phyloP scores from a whole-genome alignment of 2,888 invertebrate species.

The Chorisops tibialis region DNA sequence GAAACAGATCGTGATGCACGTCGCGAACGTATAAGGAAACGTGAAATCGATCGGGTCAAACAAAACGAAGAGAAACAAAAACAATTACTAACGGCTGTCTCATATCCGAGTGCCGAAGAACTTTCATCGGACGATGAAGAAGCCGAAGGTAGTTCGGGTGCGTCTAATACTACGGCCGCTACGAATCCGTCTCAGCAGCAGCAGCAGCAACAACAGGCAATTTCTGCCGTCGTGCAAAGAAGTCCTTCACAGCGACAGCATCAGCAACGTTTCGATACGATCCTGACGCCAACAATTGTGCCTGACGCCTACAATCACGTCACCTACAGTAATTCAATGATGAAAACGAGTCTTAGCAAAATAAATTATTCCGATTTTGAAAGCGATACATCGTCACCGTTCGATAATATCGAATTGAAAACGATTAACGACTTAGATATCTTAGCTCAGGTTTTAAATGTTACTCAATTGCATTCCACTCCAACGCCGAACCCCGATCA shows the following conservation, averaged over 20 bases:
- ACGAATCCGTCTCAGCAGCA: no score
- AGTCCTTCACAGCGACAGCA: conserved; percentile 41
- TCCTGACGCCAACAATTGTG: conserved; percentile 50
- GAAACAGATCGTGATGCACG: conserved; percentile 61
- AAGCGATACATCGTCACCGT: conserved; percentile 86
- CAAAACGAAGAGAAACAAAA: conserved; percentile 57
- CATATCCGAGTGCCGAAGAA: conserved; percentile 62
- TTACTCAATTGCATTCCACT: conserved; percentile 40
- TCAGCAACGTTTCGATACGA: conserved; percentile 46
- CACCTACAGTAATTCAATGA: neutral
- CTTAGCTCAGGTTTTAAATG: conserved; percentile 72
- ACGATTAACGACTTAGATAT: conserved; percentile 90
- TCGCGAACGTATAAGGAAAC: conserved; percentile 58
- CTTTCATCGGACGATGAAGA: conserved; percentile 50
- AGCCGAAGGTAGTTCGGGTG: conserved; percentile 4
- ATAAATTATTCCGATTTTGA: conserved; percentile 77
- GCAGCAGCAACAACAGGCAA: neutral
- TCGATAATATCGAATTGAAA: conserved; percentile 89
- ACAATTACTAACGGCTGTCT: conserved; percentile 59
- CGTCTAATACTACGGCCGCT: neutral
- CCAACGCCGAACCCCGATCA: neutral
- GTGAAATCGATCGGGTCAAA: conserved; percentile 58
- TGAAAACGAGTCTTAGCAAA: conserved; percentile 36
- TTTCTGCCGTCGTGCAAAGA: conserved; percentile 3
- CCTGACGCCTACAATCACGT: conserved; percentile 24